Base-by-base conservation (phyloP, 2,797 vertebrate species). In the Acrossocheilus fasciatus region DNA sequence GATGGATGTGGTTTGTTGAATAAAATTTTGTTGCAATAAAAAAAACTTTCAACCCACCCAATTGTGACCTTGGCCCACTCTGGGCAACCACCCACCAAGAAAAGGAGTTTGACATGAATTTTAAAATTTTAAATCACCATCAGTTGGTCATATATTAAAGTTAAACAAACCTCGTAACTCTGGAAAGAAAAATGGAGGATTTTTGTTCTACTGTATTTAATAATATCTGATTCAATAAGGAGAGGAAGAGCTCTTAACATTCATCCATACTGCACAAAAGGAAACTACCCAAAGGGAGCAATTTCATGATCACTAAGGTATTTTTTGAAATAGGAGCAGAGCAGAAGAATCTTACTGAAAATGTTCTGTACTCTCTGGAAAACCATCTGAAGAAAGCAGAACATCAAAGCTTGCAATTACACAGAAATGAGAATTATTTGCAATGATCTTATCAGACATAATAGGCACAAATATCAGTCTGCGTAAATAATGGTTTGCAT, bases 391-490 rank as follows among this genome's bases (percentile, higher is more conserved):
- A 76, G 82, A 68, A 84, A 81, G 59, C 17, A 66, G 15, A 68
- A 79, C 83, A 85, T 79, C 75, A 79, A 85, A 84, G 83, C 45
- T 36, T 43, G 47, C 11, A 76, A 26, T 50, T 52, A 64, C 59
- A 52, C 73, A 11, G 59, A 85, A 85, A 78, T 70, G n/a, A 78
- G 47, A 84, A 69, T 78, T 8, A 41, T 78, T 85, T 78, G 83
- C 64, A 41, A 70, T 57, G 64, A 78, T 70, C 47, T 50, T 64
- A 39, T 52, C 41, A n/a, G 36, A 69, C 47, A 66, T 69, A 78
- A 78, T 43, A 78, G 62, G 17, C 47, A 57, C 64, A 78, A 70
- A 78, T 68, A 68, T 77, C 59, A 41, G 34, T 77, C 83, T 30
- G 57, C 0, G 12, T 36, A 66, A 84, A 84, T 64, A 84, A 52